phyloP scores from a whole-genome alignment of 2,888 invertebrate species.

The Labia minor region DNA sequence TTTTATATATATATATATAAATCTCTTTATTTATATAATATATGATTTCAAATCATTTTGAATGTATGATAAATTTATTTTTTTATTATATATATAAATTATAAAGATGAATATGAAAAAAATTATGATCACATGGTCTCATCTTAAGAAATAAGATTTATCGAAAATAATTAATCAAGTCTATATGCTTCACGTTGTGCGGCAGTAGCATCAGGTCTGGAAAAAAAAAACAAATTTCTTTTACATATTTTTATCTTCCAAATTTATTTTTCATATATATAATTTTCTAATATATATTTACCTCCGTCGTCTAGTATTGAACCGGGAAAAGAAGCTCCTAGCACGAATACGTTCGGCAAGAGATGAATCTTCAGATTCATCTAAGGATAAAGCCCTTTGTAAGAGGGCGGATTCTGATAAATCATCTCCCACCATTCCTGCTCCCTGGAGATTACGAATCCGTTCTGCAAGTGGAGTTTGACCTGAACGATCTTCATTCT shows the following conservation, averaged over 20 bases:
- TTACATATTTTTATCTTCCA: background rate
- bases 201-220: background rate
- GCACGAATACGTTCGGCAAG: background rate
- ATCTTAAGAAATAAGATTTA: background rate
- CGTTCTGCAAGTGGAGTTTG: constrained; percentile 1
- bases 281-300: no score
- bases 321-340: background rate
- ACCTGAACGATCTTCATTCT: constrained; percentile 1
- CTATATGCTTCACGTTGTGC: background rate
- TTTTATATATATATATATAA: no score
- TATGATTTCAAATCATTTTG: background rate
- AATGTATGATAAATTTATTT: no score
- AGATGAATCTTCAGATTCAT: background rate
- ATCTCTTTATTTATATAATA: background rate
- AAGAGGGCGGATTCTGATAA: background rate
- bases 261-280: background rate
- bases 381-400: background rate
- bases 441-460: background rate
- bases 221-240: background rate
- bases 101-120: no score
- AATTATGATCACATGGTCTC: background rate
- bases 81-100: no score
- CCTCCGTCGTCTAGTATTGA: background rate
- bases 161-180: background rate
- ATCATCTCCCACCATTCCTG: background rate